Conservation (phyloP, 2,888 invertebrate species). For the Elegia similella region DNA sequence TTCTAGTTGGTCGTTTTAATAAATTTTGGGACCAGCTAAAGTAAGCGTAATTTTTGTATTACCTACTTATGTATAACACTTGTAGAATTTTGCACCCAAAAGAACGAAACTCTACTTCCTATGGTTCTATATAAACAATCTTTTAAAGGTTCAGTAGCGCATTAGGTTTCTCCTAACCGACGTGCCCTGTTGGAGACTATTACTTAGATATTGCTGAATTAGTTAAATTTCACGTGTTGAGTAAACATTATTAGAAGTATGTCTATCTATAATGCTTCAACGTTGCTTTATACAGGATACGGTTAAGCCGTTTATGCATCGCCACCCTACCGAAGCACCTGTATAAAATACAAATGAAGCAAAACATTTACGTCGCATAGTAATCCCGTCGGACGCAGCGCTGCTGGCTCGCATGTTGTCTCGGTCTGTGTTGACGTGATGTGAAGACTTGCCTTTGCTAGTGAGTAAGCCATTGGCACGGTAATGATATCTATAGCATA, state of each 20-base stretch:
- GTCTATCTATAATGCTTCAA: not conserved
- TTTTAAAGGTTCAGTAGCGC: no score
- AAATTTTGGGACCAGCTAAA: no score
- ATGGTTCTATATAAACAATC: no score
- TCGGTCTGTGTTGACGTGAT: conserved; percentile 41
- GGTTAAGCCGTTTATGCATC: not conserved
- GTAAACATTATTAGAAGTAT: not conserved
- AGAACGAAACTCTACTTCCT: no score
- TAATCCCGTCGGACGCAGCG: conserved; percentile 24
- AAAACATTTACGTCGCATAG: conserved; percentile 29
- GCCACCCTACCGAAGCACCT: conserved; percentile 3
- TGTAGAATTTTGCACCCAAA: no score
- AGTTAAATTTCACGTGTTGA: no score
- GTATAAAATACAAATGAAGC: conserved; percentile 32
- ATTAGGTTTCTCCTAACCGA: no score
- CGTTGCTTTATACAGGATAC: not conserved
- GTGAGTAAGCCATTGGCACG: conserved; percentile 45
- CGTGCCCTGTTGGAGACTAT: no score
- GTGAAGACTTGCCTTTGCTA: conserved; percentile 41
- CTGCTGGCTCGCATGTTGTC: conserved; percentile 32
- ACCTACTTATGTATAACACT: no score
- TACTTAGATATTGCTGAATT: no score
- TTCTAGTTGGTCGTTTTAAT: not conserved
- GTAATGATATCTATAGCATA: no score
- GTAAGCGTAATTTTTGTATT: no score